Conservation (phyloP, 2,113 vertebrate genomes). For the Psephotus haematonotus region DNA sequence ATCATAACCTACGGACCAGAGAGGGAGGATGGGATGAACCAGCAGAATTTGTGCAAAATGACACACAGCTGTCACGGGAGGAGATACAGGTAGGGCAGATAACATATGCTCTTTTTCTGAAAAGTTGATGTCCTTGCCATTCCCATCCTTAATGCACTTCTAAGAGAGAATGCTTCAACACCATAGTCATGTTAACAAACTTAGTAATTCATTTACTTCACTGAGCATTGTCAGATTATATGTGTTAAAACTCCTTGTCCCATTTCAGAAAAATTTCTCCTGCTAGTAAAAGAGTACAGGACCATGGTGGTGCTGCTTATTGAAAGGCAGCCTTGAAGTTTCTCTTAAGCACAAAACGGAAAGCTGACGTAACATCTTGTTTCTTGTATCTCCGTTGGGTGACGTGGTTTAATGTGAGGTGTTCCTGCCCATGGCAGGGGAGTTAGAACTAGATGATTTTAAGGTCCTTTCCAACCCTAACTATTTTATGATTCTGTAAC, state of each 20-base stretch:
- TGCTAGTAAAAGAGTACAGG: not conserved
- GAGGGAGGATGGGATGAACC: conserved; percentile 93
- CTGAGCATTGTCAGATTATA: not conserved
- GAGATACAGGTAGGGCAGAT: conserved; percentile 88
- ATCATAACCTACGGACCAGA: conserved; percentile 84
- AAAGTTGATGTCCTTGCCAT: not conserved
- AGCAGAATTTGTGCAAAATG: conserved; percentile 83
- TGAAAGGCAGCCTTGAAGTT: not conserved
- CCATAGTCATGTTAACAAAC: not conserved
- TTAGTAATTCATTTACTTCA: not conserved
- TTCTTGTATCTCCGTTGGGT: not conserved
- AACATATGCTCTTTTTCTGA: not conserved
- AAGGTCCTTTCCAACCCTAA: not conserved
- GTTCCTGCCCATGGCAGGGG: not conserved
- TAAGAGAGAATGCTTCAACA: not conserved
- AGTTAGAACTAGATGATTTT: not conserved
- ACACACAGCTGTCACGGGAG: conserved; percentile 88
- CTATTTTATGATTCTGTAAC: not conserved
- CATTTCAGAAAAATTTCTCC: not conserved
- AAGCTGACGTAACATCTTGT: not conserved
- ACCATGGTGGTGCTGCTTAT: not conserved
- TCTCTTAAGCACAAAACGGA: not conserved
- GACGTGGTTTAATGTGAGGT: not conserved
- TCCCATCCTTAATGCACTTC: not conserved
- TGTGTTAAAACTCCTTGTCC: not conserved